A percentile compares a stretch with the other conserved stretches of the same genome.
Conservation (phyloP, 2,888 invertebrate genomes). For the Arge pagana region DNA sequence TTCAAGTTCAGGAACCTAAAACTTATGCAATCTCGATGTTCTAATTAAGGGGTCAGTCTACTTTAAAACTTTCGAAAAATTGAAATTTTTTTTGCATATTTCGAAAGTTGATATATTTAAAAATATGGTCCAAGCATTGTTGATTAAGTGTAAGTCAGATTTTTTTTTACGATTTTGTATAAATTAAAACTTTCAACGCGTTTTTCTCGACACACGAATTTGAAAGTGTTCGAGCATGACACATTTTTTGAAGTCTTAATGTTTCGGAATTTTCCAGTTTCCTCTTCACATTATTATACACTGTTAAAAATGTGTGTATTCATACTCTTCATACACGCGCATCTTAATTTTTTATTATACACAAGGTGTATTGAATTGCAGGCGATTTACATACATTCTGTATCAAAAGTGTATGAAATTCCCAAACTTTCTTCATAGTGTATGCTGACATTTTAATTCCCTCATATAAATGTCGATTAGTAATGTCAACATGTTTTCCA, state of each 20-base stretch:
- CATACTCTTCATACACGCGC: constrained; percentile 2
- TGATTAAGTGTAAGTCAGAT: too few species aligned
- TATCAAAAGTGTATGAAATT: constrained; percentile 1
- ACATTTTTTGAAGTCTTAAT: constrained; percentile 1
- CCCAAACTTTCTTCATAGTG: constrained; percentile 2
- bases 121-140: too few species aligned
- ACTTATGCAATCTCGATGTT: too few species aligned
- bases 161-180: too few species aligned
- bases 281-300: constrained; percentile 2
- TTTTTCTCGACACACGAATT: too few species aligned
- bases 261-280: constrained; percentile 9
- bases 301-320: constrained; percentile 8
- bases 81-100: too few species aligned
- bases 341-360: constrained; percentile 3
- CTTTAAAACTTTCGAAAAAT: too few species aligned
- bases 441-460: constrained; percentile 4
- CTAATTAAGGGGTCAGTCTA: too few species aligned
- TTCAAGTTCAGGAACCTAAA: constrained; percentile 6
- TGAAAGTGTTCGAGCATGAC: constrained; percentile 4
- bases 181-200: too few species aligned
- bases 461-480: constrained; percentile 5
- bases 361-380: constrained; percentile 6
- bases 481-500: constrained; percentile 5
- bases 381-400: constrained; percentile 3
- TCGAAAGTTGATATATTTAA: too few species aligned